Evolutionary conservation across 64 coral and sea anemone species (phyloP).

Genomic region (Anthopleura sola): DNA sequence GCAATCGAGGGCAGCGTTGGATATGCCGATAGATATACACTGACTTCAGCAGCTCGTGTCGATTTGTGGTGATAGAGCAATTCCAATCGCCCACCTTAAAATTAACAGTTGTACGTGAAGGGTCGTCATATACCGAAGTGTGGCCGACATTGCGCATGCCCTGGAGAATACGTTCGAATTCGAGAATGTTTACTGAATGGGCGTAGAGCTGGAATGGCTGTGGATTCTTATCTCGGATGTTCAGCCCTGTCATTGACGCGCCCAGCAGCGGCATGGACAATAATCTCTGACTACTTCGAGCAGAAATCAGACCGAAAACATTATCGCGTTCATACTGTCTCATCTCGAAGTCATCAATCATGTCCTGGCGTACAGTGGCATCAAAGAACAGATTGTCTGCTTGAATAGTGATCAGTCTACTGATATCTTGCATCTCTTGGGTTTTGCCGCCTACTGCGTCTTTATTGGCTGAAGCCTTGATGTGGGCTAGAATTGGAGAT

Average conservation of each 20-base stretch:
- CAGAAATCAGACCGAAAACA: neutral
- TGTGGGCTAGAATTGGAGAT: conserved; percentile 60
- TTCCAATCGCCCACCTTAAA: neutral
- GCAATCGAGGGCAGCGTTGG: conserved; percentile 55
- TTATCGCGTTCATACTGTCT: conserved; percentile 10
- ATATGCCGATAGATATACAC: conserved; percentile 56
- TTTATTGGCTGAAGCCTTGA: conserved; percentile 42
- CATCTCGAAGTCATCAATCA: conserved; percentile 16
- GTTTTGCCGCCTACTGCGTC: conserved; percentile 5
- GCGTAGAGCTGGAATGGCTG: conserved; percentile 45
- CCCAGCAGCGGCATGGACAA: conserved; percentile 18
- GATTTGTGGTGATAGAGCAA: conserved; percentile 36
- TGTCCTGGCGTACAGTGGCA: neutral
- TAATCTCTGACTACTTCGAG: neutral
- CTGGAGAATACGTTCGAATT: neutral
- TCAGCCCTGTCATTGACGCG: conserved; percentile 38
- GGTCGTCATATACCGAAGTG: neutral
- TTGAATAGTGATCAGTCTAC: conserved; percentile 36
- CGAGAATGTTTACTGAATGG: neutral
- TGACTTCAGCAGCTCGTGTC: conserved; percentile 29
- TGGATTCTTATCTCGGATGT: conserved; percentile 2
- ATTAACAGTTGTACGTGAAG: neutral
- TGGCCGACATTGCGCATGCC: neutral
- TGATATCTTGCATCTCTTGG: conserved; percentile 24
- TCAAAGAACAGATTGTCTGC: conserved; percentile 24